Evolutionary conservation across 2,888 invertebrate species (phyloP).

Genomic region (Rhyacophila evoluta): DNA sequence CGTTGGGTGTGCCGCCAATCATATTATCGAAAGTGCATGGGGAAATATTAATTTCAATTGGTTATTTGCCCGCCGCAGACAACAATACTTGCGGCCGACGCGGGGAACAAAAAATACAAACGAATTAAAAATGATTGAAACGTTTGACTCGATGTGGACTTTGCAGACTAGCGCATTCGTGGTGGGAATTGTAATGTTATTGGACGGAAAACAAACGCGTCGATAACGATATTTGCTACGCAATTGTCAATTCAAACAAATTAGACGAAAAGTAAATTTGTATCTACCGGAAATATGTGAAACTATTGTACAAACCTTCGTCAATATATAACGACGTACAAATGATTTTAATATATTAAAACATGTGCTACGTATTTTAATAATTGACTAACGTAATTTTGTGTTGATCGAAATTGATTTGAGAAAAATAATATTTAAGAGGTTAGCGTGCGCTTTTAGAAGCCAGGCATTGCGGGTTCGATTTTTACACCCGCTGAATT

Average conservation of each 20-base stretch:
- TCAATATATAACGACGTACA: no score
- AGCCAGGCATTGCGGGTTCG: no score
- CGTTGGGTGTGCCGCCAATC: not conserved
- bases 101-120: not conserved
- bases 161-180: no score
- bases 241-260: not conserved
- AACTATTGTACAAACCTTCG: no score
- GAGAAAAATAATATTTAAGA: no score
- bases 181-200: not conserved
- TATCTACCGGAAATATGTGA: no score
- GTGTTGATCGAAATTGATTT: no score
- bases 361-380: no score
- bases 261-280: not conserved
- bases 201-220: not conserved
- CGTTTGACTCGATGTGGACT: not conserved
- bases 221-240: not conserved
- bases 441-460: no score
- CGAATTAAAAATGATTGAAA: not conserved
- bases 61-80: not conserved
- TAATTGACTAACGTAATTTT: no score
- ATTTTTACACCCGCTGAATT: no score
- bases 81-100: not conserved
- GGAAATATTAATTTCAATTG: conserved; percentile 19
- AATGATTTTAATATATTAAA: no score
- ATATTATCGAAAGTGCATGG: not conserved